phyloP scores from a whole-genome alignment of 2,797 vertebrate genomes.

The Tarsius wallacei region DNA sequence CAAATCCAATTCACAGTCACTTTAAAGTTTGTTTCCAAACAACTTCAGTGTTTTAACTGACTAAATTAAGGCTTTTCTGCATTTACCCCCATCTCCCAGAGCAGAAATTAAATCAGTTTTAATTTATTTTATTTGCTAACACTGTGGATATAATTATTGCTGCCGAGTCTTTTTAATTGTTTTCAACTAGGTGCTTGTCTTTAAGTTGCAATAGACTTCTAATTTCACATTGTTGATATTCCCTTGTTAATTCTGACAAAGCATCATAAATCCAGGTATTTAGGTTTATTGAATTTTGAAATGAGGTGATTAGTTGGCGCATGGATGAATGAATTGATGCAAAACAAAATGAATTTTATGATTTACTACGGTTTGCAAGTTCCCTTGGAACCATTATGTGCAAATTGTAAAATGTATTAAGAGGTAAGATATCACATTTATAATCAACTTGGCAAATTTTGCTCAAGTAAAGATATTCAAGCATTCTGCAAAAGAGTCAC shows the following conservation, averaged over 20 bases:
- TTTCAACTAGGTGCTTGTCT: conserved; percentile 93
- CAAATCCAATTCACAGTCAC: conserved; percentile 87
- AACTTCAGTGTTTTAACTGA: conserved; percentile 90
- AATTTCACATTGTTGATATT: conserved; percentile 91
- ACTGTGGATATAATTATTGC: conserved; percentile 93
- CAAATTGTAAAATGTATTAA: conserved; percentile 91
- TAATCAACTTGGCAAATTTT: conserved; percentile 90
- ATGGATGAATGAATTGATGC: conserved; percentile 92
- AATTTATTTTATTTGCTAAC: conserved; percentile 95
- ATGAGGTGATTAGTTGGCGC: conserved; percentile 93
- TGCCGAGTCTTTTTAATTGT: conserved; percentile 93
- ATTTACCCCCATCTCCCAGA: conserved; percentile 91
- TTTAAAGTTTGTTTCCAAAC: conserved; percentile 91
- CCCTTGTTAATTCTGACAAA: conserved; percentile 92
- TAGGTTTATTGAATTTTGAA: conserved; percentile 95
- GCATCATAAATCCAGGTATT: conserved; percentile 94
- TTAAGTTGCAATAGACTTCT: conserved; percentile 92
- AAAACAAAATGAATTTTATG: conserved; percentile 94
- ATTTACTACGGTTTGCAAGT: conserved; percentile 91
- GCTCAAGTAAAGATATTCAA: conserved; percentile 85
- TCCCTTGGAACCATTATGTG: conserved; percentile 91
- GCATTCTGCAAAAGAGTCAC: conserved; percentile 85
- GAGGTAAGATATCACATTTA: conserved; percentile 90
- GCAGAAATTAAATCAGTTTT: conserved; percentile 94
- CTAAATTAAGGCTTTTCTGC: conserved; percentile 92